Conservation (phyloP, 1,140 invertebrate species). For the Diploscapter pachys region DNA sequence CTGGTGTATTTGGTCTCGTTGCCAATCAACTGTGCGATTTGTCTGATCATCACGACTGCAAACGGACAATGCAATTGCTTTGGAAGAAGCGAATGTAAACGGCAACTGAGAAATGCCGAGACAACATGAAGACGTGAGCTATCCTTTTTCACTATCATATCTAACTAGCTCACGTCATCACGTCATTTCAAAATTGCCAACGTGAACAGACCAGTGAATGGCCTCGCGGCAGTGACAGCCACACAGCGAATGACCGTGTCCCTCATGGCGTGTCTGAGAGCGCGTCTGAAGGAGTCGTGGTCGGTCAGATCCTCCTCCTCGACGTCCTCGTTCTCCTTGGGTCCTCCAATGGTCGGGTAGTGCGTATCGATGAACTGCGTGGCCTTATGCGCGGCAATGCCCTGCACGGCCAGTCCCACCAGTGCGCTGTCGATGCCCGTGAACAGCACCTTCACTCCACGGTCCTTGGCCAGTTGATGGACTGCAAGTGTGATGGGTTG, state of each 20-base stretch:
- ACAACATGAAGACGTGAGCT: constrained; percentile 3
- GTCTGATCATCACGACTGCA: constrained; percentile 52
- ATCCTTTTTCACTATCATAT: no score
- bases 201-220: constrained; percentile 44
- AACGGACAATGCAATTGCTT: not conserved
- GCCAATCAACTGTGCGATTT: constrained; percentile 56
- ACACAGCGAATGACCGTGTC: constrained; percentile 37
- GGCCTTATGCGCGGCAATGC: constrained; percentile 4
- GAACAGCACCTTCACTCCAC: constrained; percentile 18
- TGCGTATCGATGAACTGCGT: constrained; percentile 41
- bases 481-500: not conserved
- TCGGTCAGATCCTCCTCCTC: constrained; percentile 46
- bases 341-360: constrained; percentile 52
- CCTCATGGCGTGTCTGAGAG: constrained; percentile 45
- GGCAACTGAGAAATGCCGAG: constrained; percentile 14
- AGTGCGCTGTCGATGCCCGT: constrained; percentile 26
- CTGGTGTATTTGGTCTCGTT: constrained; percentile 47
- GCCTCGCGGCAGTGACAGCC: constrained; percentile 35
- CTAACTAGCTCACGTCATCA: no score
- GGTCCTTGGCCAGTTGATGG: constrained; percentile 12
- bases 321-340: constrained; percentile 38
- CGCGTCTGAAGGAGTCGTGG: constrained; percentile 35
- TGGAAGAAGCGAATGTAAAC: not conserved
- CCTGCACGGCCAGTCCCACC: constrained; percentile 17
- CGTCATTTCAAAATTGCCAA: constrained; percentile 2